Conservation (phyloP, 2,888 invertebrate species). For the Nezara viridula region DNA sequence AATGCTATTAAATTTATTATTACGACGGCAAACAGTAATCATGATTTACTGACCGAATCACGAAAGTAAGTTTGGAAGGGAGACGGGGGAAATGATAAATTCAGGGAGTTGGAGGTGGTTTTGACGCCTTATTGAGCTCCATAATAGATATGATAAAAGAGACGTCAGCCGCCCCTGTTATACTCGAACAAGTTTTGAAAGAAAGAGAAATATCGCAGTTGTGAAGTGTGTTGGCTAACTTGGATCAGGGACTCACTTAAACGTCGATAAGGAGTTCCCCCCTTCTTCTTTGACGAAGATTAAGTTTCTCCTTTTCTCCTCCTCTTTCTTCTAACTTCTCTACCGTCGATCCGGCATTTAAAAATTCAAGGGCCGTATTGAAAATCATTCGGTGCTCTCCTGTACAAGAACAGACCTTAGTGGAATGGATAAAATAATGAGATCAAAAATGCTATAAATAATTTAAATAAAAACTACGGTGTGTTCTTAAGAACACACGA, state of each 20-base stretch:
- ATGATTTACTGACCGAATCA: constrained; percentile 21
- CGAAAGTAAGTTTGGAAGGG: not conserved
- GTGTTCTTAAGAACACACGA: too few species aligned
- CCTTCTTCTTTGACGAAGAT: not conserved
- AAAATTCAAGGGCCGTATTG: not conserved
- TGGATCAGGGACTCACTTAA: constrained; percentile 12
- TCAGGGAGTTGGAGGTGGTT: not conserved
- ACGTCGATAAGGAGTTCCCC: not conserved
- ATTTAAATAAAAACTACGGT: too few species aligned
- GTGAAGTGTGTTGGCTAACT: constrained; percentile 27
- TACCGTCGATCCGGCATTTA: not conserved
- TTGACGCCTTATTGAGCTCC: constrained; percentile 27
- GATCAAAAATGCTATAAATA: too few species aligned
- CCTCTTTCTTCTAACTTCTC: constrained; percentile 12
- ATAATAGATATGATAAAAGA: constrained; percentile 39
- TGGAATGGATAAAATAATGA: not conserved
- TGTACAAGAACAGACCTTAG: not conserved
- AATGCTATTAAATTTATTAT: not conserved
- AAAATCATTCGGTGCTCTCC: not conserved
- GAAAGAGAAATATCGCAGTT: constrained; percentile 26
- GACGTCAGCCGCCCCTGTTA: not conserved
- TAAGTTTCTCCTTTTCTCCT: not conserved
- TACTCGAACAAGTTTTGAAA: constrained; percentile 14
- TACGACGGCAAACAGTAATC: not conserved
- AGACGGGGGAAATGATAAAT: constrained; percentile 15